Evolutionary conservation across 2,888 invertebrate genomes (phyloP).

Genomic region (Heteromyza rotundicornis): DNA sequence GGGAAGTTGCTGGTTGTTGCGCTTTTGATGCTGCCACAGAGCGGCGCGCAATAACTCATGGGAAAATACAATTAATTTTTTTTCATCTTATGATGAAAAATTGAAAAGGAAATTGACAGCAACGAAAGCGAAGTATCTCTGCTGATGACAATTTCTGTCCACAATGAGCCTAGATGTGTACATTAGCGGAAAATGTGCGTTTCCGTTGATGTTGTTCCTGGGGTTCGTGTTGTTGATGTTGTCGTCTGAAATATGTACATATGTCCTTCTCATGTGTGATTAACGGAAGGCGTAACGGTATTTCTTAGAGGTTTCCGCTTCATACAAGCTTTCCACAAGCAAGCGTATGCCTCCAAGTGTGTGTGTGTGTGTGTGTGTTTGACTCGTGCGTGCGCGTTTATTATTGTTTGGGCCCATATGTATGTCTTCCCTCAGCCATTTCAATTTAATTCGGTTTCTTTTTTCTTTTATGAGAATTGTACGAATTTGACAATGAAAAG

Average conservation of each 20-base stretch:
- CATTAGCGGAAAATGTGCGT: constrained; percentile 47
- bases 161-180: constrained; percentile 12
- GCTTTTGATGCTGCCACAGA: constrained; percentile 21
- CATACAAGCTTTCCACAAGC: too few species aligned
- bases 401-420: background rate
- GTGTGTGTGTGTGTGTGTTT: background rate
- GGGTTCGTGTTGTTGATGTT: too few species aligned
- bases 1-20: too few species aligned
- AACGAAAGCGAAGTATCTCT: constrained; percentile 11
- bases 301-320: too few species aligned
- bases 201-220: constrained; percentile 41
- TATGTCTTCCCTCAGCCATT: background rate
- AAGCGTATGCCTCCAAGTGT: background rate
- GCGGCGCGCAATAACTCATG: constrained; percentile 21
- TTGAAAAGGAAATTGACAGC: constrained; percentile 33
- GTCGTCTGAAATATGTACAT: too few species aligned
- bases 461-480: too few species aligned
- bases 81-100: constrained; percentile 25
- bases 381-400: too few species aligned
- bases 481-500: background rate
- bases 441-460: too few species aligned
- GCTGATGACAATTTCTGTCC: background rate
- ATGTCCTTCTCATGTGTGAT: too few species aligned
- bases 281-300: too few species aligned
- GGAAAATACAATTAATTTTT: constrained; percentile 15